phyloP scores from a whole-genome alignment of 1,140 invertebrate species.

The Trachymyrmex septentrionalis region DNA sequence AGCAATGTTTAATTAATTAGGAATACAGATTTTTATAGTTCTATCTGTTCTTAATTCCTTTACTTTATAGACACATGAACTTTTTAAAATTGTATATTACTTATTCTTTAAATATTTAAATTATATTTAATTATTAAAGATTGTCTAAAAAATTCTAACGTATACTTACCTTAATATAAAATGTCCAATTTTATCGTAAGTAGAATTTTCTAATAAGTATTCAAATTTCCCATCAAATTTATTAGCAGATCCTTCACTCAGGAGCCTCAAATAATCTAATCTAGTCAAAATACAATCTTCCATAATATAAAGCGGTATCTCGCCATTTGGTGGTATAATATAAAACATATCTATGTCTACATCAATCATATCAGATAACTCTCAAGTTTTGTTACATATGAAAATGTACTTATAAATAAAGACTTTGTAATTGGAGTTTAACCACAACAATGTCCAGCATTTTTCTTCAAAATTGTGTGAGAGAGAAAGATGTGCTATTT shows the following conservation, averaged over 20 bases:
- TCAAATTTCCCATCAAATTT: slow-evolving; percentile 84
- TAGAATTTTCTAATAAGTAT: slow-evolving; percentile 88
- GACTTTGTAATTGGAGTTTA: too few relatives aligned
- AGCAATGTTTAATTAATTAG: slow-evolving; percentile 56
- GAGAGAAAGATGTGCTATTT: too few relatives aligned
- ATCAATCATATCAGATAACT: not conserved
- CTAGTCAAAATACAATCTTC: slow-evolving; percentile 82
- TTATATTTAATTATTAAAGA: slow-evolving; percentile 69
- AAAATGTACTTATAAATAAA: too few relatives aligned
- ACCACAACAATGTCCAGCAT: too few relatives aligned
- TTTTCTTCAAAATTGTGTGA: too few relatives aligned
- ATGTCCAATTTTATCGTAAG: slow-evolving; percentile 87
- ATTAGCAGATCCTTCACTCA: slow-evolving; percentile 72
- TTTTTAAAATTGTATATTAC: slow-evolving; percentile 66
- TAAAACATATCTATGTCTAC: slow-evolving; percentile 81
- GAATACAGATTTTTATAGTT: not conserved
- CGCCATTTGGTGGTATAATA: slow-evolving; percentile 79
- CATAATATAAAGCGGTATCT: slow-evolving; percentile 78
- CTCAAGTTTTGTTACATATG: not conserved
- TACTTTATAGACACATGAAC: not conserved
- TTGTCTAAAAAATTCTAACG: slow-evolving; percentile 67
- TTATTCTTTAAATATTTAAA: slow-evolving; percentile 74
- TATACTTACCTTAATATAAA: slow-evolving; percentile 87
- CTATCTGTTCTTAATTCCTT: slow-evolving; percentile 72
- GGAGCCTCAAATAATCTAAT: slow-evolving; percentile 81